Evolutionary conservation across 2,797 vertebrate species (phyloP), one percentile per base, ranked within the genome.

Genomic region (Siniperca undulata): DNA sequence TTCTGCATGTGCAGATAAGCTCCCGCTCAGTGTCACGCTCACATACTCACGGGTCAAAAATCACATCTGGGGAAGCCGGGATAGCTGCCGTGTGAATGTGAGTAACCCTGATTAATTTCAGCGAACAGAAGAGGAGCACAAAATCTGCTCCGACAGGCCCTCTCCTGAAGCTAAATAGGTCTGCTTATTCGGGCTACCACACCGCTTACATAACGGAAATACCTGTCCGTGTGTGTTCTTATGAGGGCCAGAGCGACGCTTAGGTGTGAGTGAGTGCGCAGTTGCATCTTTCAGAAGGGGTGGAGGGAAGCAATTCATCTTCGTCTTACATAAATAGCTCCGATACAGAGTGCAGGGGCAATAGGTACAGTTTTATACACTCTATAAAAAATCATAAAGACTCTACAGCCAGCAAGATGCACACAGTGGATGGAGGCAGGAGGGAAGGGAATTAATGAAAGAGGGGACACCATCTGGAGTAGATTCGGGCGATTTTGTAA

Each of bases 261-360:
- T 14, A n/a, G 75, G 82, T 71, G 84, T 74, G 81, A 73, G 78
- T 40, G 7, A 38, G 77, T 42, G 46, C 70, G 69, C 64, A 74
- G 80, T 78, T 62, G 86, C 62, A 58, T 82, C 72, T 82, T 88
- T 88, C 69, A 90, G 34, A 55, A 61, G 8, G 2, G 36, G 65
- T 38, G 70, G 52, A 65, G 59, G 77, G 71, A 77, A 78, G 87
- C 71, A 85, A 93, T 94, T 93, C 48, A 94, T 94, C 93, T 92
- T 93, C 87, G 36, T 89, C 76, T 70, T 27, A 91, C 82, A 87
- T 89, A 93, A 94, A 94, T 92, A 92, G 90, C 73, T 84, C 73
- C 2, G 65, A 82, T 74, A 11, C 53, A 36, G 52, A 78, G 74
- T 86, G 88, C 75, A 5, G 30, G 1, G 89, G 91, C 89, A 88